Conservation (phyloP, 2,113 vertebrate genomes). For the Nannobrachium achirus region DNA sequence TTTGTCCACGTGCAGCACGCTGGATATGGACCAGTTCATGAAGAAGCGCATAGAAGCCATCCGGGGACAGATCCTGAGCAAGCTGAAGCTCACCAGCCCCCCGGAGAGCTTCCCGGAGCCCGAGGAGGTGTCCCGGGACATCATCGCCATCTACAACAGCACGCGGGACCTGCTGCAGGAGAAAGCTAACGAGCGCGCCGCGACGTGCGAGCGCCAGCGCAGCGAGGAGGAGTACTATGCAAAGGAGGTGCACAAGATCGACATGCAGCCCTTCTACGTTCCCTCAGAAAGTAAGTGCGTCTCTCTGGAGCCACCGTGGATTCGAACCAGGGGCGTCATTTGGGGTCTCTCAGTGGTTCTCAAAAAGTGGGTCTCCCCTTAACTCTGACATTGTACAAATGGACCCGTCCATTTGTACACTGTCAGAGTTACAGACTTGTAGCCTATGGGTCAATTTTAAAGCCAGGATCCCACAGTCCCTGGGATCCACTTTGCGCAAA, state of each 20-base stretch:
- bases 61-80: conserved; percentile 96
- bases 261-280: conserved; percentile 84
- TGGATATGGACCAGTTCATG: conserved; percentile 97
- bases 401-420: too few relatives aligned
- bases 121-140: conserved; percentile 92
- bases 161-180: conserved; percentile 96
- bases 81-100: conserved; percentile 92
- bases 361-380: too few relatives aligned
- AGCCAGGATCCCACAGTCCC: too few relatives aligned
- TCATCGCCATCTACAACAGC: conserved; percentile 97
- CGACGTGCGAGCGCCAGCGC: conserved; percentile 91
- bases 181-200: conserved; percentile 90
- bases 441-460: too few relatives aligned
- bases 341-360: too few relatives aligned
- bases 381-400: too few relatives aligned
- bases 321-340: too few relatives aligned
- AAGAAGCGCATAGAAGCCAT: conserved; percentile 96
- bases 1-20: conserved; percentile 95
- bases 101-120: conserved; percentile 87
- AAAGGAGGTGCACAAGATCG: conserved; percentile 97
- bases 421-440: too few relatives aligned
- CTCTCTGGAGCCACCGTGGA: neutral
- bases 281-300: conserved; percentile 90
- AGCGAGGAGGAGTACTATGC: conserved; percentile 96
- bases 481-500: too few relatives aligned